Base-by-base conservation (phyloP, 1,140 invertebrate genomes). In the Drosophila burlai region DNA sequence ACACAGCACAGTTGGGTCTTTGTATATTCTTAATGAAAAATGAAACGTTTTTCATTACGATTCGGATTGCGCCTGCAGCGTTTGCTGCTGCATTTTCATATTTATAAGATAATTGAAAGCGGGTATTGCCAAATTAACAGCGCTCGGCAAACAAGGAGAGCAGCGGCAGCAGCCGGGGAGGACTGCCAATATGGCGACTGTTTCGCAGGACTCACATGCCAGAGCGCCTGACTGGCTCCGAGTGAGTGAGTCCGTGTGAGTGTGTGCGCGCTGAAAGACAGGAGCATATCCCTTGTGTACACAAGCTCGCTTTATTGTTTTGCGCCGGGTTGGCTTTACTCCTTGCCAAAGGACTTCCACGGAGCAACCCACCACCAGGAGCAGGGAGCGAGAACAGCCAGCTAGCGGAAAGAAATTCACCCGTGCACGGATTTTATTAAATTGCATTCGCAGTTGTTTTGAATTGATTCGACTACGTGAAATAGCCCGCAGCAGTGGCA, bases 31-130 rank as follows among this genome's bases (percentile, higher is more conserved):
- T 89, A 85, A 89, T 89, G 75, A 89, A 89, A 89, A 91, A 81
- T 85, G 81, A 90, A 89, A 89, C 79, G 81, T 81, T 90, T 89
- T 87, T 90, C 81, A 90, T 87, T 87, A 81, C 78, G 77, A 80
- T 54, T 80, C 60, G 26, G 26, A 34, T 52, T 59, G 54, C 50
- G 73, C 84, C 84, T 69, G 76, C 50, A 85, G 85, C 78, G 82
- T 72, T 90, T 90, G 79, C 85, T 85, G 84, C 87, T 90, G 84
- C 91, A 92, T 92, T 92, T 92, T 92, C 91, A 92, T 92, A 92
- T 92, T 92, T 92, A 92, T 92, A 92, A 92, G 91, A 92, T 92
- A 92, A 92, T 92, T 92, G 91, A 92, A 92, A 92, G 91, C 87
- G 91, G 91, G 91, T 92, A 91, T 92, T 92, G 87, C 91, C 91